phyloP scores from a whole-genome alignment of 2,113 vertebrate species.

The Proterorhinus semilunaris region DNA sequence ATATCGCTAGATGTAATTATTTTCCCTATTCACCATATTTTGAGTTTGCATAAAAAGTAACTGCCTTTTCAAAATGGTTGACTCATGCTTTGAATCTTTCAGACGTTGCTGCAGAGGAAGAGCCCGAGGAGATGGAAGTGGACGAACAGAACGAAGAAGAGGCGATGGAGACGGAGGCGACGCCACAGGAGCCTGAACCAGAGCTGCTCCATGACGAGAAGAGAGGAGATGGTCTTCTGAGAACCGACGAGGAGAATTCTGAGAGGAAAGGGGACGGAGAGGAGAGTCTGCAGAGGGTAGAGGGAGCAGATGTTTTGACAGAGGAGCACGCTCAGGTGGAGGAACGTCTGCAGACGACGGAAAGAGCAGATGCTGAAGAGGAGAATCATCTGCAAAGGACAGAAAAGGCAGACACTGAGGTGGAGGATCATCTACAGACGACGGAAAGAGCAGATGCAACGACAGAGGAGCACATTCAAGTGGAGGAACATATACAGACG shows the following conservation, averaged over 20 bases:
- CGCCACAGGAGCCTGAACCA: background rate
- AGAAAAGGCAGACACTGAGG: background rate
- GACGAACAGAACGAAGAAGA: background rate
- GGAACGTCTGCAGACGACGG: background rate
- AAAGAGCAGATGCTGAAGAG: background rate
- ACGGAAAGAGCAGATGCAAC: background rate
- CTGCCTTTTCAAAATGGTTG: too few relatives aligned
- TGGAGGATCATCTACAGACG: background rate
- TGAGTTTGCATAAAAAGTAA: too few relatives aligned
- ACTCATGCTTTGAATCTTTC: too few relatives aligned
- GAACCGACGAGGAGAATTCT: background rate
- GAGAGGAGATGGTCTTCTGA: background rate
- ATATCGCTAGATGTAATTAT: too few relatives aligned
- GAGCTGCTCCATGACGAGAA: background rate
- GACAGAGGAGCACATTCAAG: background rate
- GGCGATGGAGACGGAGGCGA: background rate
- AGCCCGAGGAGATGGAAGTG: background rate
- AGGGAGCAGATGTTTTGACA: too few relatives aligned
- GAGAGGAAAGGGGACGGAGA: background rate
- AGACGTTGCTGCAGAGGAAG: slow-evolving; percentile 14
- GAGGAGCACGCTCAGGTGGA: too few relatives aligned
- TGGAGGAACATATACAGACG: too few relatives aligned
- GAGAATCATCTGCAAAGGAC: background rate
- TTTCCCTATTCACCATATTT: too few relatives aligned
- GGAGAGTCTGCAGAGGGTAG: background rate